A percentile compares a stretch with the other conserved stretches of the same genome.
These are phyloP conservation scores for Colletes collaris DNA, from an alignment of 2,888 invertebrate species.

Conservation along the genomic window DNA sequence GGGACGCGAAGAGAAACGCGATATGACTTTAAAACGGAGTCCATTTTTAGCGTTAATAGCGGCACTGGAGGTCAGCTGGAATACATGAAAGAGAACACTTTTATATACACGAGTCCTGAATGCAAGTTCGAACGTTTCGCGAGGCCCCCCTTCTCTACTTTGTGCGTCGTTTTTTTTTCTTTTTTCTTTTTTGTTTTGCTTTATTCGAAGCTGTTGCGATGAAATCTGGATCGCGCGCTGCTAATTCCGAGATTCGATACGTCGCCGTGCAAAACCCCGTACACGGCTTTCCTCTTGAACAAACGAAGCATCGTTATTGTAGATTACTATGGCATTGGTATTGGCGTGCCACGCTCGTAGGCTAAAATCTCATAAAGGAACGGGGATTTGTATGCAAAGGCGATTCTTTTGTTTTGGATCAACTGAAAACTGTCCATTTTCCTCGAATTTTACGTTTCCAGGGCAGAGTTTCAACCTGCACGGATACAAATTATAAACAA, in stretches of 20 bases:
- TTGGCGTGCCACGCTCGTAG: not conserved
- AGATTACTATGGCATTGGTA: not conserved
- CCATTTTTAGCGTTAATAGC: slow-evolving; percentile 55
- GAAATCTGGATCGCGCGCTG: slow-evolving; percentile 19
- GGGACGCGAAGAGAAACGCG: slow-evolving; percentile 17
- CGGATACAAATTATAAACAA: too few species aligned
- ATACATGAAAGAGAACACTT: slow-evolving; percentile 46
- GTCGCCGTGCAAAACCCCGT: not conserved
- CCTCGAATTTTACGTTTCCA: slow-evolving; percentile 9
- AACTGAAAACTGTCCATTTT: not conserved
- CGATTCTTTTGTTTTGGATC: not conserved
- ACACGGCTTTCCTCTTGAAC: slow-evolving; percentile 2
- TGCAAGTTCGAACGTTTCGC: slow-evolving; percentile 34
- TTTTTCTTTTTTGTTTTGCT: not conserved
- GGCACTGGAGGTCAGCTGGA: slow-evolving; percentile 27
- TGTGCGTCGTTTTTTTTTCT: not conserved
- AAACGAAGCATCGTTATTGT: slow-evolving; percentile 22
- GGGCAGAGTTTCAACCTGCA: too few species aligned
- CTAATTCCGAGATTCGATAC: slow-evolving; percentile 1
- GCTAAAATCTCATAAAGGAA: slow-evolving; percentile 8
- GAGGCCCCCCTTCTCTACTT: slow-evolving; percentile 16
- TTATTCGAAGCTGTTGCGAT: slow-evolving; percentile 5
- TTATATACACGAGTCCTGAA: slow-evolving; percentile 34
- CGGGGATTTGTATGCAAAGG: slow-evolving; percentile 13
- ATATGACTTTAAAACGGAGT: slow-evolving; percentile 44